Percentiles rank a stretch among this genome's conserved stretches.
Conservation (phyloP, 2,113 vertebrate species). For the Brachyistius frenatus region DNA sequence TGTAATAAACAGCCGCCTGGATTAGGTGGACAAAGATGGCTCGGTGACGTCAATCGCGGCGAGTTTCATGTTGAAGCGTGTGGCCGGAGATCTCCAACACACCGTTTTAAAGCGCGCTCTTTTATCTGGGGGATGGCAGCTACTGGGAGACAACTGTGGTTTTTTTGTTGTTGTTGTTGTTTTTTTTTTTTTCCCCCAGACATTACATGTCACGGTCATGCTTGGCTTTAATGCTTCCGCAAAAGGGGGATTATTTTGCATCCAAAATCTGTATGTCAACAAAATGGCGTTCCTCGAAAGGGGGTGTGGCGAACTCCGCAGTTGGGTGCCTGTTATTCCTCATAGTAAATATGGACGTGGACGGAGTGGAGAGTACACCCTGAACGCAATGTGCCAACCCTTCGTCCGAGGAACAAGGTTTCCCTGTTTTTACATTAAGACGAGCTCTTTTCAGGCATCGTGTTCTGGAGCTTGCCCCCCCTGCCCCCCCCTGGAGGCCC, state of each 20-base stretch:
- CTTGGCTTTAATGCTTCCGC: neutral
- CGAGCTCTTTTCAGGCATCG: neutral
- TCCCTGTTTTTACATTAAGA: neutral
- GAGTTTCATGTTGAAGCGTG: constrained; percentile 81
- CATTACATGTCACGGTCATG: neutral
- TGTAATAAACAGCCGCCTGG: constrained; percentile 79
- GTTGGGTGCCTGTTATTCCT: constrained; percentile 28
- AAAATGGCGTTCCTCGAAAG: constrained; percentile 81
- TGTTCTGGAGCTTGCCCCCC: neutral
- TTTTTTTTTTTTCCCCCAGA: neutral
- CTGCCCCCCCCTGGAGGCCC: no score
- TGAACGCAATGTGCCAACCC: neutral
- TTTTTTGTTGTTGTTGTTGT: neutral
- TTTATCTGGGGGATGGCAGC: neutral
- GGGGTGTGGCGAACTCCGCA: constrained; percentile 71
- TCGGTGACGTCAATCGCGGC: constrained; percentile 85
- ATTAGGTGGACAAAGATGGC: constrained; percentile 84
- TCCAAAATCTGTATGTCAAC: constrained; percentile 63
- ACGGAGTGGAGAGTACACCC: constrained; percentile 6
- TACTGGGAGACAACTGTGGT: neutral
- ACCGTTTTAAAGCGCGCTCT: neutral
- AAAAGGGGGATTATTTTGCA: constrained; percentile 54
- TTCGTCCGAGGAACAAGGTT: neutral
- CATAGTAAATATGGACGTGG: constrained; percentile 27
- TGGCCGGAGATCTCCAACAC: constrained; percentile 39